Evolutionary conservation across 2,797 vertebrate species (phyloP).

Genomic region (Alca torda): DNA sequence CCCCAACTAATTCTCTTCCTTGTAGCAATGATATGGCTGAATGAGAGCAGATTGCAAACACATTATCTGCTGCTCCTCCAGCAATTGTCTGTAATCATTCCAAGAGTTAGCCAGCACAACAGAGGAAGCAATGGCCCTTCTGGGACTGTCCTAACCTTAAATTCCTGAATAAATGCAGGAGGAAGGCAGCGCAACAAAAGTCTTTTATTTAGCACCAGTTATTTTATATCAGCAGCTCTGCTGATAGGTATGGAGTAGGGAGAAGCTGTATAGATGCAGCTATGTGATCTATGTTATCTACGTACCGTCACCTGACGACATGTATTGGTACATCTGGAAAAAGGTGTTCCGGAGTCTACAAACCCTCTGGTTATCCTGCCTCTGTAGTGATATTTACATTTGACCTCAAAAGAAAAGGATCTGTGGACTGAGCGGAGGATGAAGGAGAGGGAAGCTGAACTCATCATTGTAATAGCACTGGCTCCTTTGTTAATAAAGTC

Average conservation of each 20-base stretch:
- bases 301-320: background rate
- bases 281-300: background rate
- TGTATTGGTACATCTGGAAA: background rate
- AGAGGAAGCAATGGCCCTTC: constrained; percentile 30
- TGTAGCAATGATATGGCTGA: constrained; percentile 43
- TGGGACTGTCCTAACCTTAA: constrained; percentile 8
- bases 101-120: background rate
- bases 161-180: constrained; percentile 6
- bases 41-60: constrained; percentile 52
- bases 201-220: background rate
- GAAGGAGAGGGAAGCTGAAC: background rate
- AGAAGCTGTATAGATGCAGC: background rate
- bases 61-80: constrained; percentile 8
- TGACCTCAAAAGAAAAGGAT: background rate
- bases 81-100: background rate
- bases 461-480: background rate
- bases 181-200: background rate
- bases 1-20: constrained; percentile 12
- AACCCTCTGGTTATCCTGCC: background rate
- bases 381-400: background rate
- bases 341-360: background rate
- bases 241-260: background rate
- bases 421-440: background rate
- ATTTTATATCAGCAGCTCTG: background rate
- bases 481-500: background rate